Evolutionary conservation across 2,888 invertebrate species (phyloP).

Genomic region (Lymantria monacha): DNA sequence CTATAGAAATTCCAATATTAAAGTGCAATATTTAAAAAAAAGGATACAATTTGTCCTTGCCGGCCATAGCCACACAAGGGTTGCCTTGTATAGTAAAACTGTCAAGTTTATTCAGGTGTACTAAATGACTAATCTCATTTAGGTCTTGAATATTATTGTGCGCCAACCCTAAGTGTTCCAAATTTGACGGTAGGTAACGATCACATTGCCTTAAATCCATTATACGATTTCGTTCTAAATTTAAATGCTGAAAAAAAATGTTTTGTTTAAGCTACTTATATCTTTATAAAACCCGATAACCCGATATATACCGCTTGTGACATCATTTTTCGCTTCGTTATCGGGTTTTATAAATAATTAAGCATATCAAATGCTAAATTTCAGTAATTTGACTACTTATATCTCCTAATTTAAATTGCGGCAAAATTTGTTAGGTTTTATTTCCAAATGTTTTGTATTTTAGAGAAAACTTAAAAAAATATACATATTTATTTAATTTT

Average conservation of each 20-base stretch:
- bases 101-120: conserved; percentile 87
- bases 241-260: conserved; percentile 85
- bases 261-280: not conserved
- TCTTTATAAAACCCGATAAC: not conserved
- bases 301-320: too few relatives aligned
- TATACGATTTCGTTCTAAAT: conserved; percentile 93
- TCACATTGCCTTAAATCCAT: conserved; percentile 91
- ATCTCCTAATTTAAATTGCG: too few relatives aligned
- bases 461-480: too few relatives aligned
- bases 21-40: too few relatives aligned
- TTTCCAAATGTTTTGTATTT: too few relatives aligned
- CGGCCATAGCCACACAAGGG: conserved; percentile 91
- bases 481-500: too few relatives aligned
- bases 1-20: too few relatives aligned
- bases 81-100: conserved; percentile 93
- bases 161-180: conserved; percentile 89
- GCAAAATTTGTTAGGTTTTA: too few relatives aligned
- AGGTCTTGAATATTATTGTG: conserved; percentile 93
- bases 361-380: too few relatives aligned
- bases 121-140: conserved; percentile 92
- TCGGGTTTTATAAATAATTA: too few relatives aligned
- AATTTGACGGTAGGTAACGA: conserved; percentile 88
- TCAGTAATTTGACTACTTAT: too few relatives aligned
- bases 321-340: too few relatives aligned
- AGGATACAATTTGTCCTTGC: conserved; percentile 89